Evolutionary conservation across 2,113 vertebrate genomes (phyloP).

Genomic region (Ivindomyrus marchei): DNA sequence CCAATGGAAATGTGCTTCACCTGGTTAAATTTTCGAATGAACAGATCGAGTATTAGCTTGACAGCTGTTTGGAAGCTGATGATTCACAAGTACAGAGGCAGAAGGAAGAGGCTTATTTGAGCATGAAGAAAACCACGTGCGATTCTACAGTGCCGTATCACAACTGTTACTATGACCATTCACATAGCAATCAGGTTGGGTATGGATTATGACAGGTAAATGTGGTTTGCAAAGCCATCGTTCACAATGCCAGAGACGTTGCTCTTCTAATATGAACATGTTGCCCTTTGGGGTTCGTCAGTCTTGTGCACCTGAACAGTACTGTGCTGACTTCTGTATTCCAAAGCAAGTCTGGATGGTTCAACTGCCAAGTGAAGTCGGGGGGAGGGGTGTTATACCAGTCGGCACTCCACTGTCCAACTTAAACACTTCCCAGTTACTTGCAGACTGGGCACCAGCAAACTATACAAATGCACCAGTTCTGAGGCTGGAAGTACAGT

Average conservation of each 20-base stretch:
- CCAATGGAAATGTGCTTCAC: background rate
- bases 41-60: background rate
- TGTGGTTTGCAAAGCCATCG: background rate
- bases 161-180: background rate
- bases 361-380: background rate
- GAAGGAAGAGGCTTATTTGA: background rate
- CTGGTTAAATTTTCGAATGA: background rate
- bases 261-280: background rate
- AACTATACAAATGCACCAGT: background rate
- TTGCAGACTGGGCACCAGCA: background rate
- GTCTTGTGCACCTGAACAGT: background rate
- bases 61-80: background rate
- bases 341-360: background rate
- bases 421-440: background rate
- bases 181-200: background rate
- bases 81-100: background rate
- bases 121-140: background rate
- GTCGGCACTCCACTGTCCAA: background rate
- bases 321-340: background rate
- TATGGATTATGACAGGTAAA: background rate
- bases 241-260: background rate
- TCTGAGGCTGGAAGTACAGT: background rate
- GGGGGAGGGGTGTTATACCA: background rate
- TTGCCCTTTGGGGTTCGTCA: background rate
- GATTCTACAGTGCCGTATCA: background rate